Conservation (phyloP, 2,888 invertebrate genomes). For the Alitta virens region DNA sequence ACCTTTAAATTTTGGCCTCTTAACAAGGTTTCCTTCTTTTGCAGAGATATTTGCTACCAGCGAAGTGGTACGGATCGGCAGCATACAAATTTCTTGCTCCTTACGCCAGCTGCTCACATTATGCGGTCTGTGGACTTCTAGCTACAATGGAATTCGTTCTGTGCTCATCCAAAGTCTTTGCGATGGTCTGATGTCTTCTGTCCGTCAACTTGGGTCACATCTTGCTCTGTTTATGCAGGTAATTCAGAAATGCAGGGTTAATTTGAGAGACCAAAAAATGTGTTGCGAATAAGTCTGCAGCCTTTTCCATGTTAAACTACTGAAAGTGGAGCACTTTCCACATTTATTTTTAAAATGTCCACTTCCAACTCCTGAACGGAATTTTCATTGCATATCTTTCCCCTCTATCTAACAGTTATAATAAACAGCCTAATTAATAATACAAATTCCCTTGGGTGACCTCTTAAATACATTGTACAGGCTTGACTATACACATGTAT, state of each 20-base stretch:
- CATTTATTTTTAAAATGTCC: too few relatives aligned
- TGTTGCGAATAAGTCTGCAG: not conserved
- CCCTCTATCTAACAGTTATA: too few relatives aligned
- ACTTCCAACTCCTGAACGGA: too few relatives aligned
- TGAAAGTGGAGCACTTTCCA: too few relatives aligned
- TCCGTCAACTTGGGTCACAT: slow-evolving; percentile 38
- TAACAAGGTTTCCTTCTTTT: not conserved
- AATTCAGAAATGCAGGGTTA: not conserved
- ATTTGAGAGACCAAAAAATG: not conserved
- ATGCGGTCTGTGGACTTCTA: slow-evolving; percentile 38
- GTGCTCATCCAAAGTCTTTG: slow-evolving; percentile 40
- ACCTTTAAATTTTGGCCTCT: not conserved
- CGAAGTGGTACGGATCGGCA: slow-evolving; percentile 4
- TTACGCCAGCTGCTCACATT: slow-evolving; percentile 35
- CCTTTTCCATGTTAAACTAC: too few relatives aligned
- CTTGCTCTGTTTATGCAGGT: slow-evolving; percentile 46
- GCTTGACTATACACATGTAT: too few relatives aligned
- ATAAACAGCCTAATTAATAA: too few relatives aligned
- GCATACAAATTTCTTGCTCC: slow-evolving; percentile 32
- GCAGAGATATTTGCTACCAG: slow-evolving; percentile 3
- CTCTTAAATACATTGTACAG: too few relatives aligned
- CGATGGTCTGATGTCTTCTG: slow-evolving; percentile 33
- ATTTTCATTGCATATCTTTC: too few relatives aligned
- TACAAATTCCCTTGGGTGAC: too few relatives aligned
- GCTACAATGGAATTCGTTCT: slow-evolving; percentile 35